Percentiles rank a stretch among this genome's conserved stretches.
Conservation (phyloP, 64 coral and sea anemone genomes). For the Platygyra sinensis region DNA sequence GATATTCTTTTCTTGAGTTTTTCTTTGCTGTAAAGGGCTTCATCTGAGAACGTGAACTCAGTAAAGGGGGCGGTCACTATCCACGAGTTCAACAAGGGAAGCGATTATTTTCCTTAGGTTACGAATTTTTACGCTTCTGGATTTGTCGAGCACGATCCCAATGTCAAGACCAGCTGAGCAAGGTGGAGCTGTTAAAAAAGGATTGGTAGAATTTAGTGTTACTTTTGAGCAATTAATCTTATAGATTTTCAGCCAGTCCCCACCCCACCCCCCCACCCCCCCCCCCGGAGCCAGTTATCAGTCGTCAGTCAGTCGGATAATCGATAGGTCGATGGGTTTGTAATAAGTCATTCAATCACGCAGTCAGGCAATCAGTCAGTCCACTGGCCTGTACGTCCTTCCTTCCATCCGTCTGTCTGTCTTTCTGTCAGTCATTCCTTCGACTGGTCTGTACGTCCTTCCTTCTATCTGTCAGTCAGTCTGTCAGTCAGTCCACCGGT, state of each 20-base stretch:
- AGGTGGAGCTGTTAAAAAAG: background rate
- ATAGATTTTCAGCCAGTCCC: too few species aligned
- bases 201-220: background rate
- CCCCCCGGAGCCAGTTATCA: background rate
- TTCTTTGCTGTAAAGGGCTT: background rate
- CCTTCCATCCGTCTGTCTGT: background rate
- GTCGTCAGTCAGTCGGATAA: background rate
- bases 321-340: background rate
- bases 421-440: background rate
- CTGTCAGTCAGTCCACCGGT: background rate
- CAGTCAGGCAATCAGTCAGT: background rate
- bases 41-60: background rate
- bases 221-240: too few species aligned
- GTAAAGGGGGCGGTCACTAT: background rate
- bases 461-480: background rate
- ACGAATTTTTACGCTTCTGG: background rate
- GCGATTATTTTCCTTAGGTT: background rate
- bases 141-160: conserved; percentile 17
- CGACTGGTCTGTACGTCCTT: background rate
- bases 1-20: background rate
- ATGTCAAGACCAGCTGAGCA: conserved; percentile 18
- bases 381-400: background rate
- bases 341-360: background rate
- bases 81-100: conserved; percentile 3
- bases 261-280: too few species aligned